phyloP scores from a whole-genome alignment of 2,113 vertebrate species.

The Cyphomyrus plagiostoma region DNA sequence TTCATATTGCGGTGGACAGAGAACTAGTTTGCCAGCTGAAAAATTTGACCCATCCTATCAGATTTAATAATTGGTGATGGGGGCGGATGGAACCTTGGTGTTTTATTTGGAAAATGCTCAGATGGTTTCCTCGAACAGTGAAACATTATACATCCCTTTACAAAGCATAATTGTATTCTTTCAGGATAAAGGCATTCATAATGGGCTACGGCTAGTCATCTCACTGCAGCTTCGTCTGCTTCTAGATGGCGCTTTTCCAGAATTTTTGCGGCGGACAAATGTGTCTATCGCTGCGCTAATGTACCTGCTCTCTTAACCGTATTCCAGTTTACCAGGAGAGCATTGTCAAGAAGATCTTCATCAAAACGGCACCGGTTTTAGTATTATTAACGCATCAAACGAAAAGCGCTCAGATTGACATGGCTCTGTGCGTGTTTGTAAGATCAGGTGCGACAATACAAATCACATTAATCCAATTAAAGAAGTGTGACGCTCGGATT shows the following conservation, averaged over 20 bases:
- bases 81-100: not conserved
- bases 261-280: not conserved
- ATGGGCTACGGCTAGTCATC: not conserved
- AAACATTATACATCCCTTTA: not conserved
- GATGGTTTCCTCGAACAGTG: not conserved
- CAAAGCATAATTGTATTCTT: not conserved
- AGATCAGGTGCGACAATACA: not conserved
- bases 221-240: not conserved
- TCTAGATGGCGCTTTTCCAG: not conserved
- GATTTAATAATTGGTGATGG: not conserved
- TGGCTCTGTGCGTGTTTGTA: not conserved
- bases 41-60: not conserved
- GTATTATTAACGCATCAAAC: not conserved
- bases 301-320: not conserved
- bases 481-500: not conserved
- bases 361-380: not conserved
- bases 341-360: not conserved
- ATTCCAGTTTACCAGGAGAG: not conserved
- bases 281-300: not conserved
- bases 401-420: not conserved
- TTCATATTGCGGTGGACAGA: not conserved
- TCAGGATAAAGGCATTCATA: not conserved
- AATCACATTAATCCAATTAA: not conserved
- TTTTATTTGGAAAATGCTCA: constrained; percentile 8
- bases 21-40: not conserved